Percentiles rank a stretch among this genome's conserved stretches.
phyloP scores from a whole-genome alignment of 1,140 invertebrate genomes.

The Leptinotarsa texana region DNA sequence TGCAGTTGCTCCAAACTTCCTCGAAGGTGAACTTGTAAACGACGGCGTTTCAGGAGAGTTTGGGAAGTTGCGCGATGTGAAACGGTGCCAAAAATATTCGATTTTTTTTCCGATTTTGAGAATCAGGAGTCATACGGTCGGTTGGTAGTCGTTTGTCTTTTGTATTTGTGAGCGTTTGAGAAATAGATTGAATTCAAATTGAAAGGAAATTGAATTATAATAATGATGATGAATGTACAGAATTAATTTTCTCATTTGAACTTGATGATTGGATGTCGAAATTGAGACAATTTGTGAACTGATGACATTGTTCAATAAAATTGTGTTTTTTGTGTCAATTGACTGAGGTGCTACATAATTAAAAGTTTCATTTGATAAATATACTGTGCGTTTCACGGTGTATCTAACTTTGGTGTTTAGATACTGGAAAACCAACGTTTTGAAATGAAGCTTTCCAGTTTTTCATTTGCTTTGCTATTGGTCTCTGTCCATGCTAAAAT shows the following conservation, averaged over 20 bases:
- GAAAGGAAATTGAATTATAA: too few relatives aligned
- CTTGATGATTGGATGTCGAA: not conserved
- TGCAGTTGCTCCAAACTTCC: constrained; percentile 23
- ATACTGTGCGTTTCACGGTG: not conserved
- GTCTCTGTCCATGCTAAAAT: not conserved
- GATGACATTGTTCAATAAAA: not conserved
- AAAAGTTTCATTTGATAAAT: not conserved
- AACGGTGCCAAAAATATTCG: not conserved
- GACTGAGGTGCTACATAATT: not conserved
- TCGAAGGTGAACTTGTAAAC: constrained; percentile 7
- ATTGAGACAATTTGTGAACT: not conserved
- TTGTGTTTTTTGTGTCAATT: not conserved
- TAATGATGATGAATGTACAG: not conserved
- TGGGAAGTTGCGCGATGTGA: constrained; percentile 5
- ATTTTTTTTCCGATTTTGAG: not conserved
- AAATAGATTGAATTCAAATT: too few relatives aligned
- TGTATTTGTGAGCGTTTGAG: too few relatives aligned
- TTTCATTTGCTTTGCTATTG: not conserved
- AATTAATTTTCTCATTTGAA: not conserved
- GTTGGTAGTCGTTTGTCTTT: not conserved
- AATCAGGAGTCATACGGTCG: not conserved
- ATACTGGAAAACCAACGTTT: not conserved
- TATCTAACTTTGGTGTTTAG: not conserved
- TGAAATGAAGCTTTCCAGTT: too few relatives aligned
- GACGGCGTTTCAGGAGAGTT: not conserved